Base-by-base conservation (phyloP, 2,888 invertebrate species). In the Pollenia amentaria region DNA sequence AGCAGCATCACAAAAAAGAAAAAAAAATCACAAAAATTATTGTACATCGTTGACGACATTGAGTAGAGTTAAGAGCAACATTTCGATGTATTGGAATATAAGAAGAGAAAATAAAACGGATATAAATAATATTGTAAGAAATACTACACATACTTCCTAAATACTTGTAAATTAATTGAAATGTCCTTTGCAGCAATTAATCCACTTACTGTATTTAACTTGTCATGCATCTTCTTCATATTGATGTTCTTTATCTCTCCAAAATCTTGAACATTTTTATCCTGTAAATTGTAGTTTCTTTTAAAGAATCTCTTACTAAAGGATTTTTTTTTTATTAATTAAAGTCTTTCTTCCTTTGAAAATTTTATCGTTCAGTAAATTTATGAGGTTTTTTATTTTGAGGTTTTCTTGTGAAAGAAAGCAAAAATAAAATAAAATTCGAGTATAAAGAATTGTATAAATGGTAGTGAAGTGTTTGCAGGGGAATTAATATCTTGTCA, bases 131-230 rank as follows among this genome's bases (percentile, higher is more conserved):
- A 64, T 53, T 73, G 72, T 40, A 75, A 51, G 48, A 48, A 29
- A 18, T 48, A 67, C 64, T 14, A 38, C 16, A 16, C 57, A 40
- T 18, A 29, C 38, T 12, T 44, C 21, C 21, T 64, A 46, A 11
- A 64, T n/a, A 60, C 62, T 75, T 60, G 67, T 7, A 78, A 88
- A 87, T 88, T 88, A 89, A 89, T 89, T 89, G 89, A 89, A 89
- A 89, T 88, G 89, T 89, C 89, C 88, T 84, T 76, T 87, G 87
- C 89, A 89, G 89, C 89, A 89, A 89, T 89, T 89, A 89, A 89
- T 89, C 89, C 88, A 82, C 55, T 84, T 84, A 77, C 48, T 65
- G 77, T 69, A 87, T 84, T 87, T 84, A 87, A 87, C 80, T 84
- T 87, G 84, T 87, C 84, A 87, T 84, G 73, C 73, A 87, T 87